A percentile compares a stretch with the other conserved stretches of the same genome.
These are phyloP conservation scores for Pelobates fuscus DNA, from an alignment of 2,113 vertebrate species.

Conservation along the genomic window DNA sequence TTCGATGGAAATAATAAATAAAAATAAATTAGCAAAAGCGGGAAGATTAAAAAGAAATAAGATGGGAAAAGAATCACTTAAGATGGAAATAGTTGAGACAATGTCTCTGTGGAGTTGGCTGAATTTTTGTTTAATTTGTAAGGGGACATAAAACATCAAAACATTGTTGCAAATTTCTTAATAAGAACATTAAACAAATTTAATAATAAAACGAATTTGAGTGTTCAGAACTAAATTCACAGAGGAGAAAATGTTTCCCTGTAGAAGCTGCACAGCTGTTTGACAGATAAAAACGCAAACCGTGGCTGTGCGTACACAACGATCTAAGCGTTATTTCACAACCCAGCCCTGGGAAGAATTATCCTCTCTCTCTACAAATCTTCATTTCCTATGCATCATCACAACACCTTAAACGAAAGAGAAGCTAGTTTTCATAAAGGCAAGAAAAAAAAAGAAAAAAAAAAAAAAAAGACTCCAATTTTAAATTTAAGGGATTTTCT, in stretches of 20 bases:
- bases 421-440: background rate
- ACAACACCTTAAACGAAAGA: constrained; percentile 47
- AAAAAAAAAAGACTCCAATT: too few relatives aligned
- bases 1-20: too few relatives aligned
- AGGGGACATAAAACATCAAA: background rate
- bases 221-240: background rate
- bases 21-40: too few relatives aligned
- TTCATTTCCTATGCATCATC: constrained; percentile 53
- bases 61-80: too few relatives aligned
- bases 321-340: constrained; percentile 45
- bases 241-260: background rate
- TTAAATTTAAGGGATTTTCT: background rate
- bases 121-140: too few relatives aligned
- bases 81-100: too few relatives aligned
- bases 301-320: constrained; percentile 55
- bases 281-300: constrained; percentile 57
- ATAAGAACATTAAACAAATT: background rate
- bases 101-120: too few relatives aligned
- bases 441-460: background rate
- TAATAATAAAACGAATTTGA: constrained; percentile 14
- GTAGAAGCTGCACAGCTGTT: constrained; percentile 57
- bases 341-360: too few relatives aligned
- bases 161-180: background rate
- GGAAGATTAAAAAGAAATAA: too few relatives aligned
- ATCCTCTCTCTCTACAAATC: too few relatives aligned